Percentiles rank a stretch among this genome's conserved stretches.
These are phyloP conservation scores for Alligator sinensis DNA, from an alignment of 2,113 vertebrate species.

Conservation along the genomic window DNA sequence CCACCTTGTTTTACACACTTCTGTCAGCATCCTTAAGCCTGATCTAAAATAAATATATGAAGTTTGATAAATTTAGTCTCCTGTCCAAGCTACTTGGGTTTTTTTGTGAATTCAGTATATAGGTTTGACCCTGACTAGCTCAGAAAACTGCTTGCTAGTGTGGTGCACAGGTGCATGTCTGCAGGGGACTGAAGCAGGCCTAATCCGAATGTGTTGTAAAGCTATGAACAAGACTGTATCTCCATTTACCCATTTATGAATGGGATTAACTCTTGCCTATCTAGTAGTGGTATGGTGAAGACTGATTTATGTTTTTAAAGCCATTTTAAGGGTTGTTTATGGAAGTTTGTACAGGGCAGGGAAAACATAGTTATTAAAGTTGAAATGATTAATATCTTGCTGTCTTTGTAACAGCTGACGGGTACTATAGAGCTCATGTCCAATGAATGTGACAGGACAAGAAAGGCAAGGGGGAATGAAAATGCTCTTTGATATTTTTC, in stretches of 20 bases:
- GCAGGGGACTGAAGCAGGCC: too few relatives aligned
- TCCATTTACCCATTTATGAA: neutral
- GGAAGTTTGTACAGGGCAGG: neutral
- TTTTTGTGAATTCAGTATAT: too few relatives aligned
- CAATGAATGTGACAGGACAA: neutral
- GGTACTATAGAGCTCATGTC: neutral
- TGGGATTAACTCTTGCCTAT: neutral
- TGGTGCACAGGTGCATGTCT: too few relatives aligned
- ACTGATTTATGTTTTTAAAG: conserved; percentile 8
- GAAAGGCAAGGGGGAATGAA: neutral
- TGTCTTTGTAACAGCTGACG: neutral
- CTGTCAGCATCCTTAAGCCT: too few relatives aligned
- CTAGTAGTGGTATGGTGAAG: neutral
- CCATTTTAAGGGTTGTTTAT: neutral
- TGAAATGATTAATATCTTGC: neutral
- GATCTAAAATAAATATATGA: too few relatives aligned
- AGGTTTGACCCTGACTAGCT: too few relatives aligned
- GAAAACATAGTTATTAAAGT: neutral
- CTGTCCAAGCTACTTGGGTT: too few relatives aligned
- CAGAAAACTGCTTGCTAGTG: too few relatives aligned
- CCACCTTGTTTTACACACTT: too few relatives aligned
- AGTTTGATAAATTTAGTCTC: too few relatives aligned
- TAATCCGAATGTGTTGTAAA: too few relatives aligned
- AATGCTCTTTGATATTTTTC: neutral
- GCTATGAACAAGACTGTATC: neutral